These are phyloP conservation scores for Catharus minimus DNA, from an alignment of 2,113 vertebrate genomes.

Conservation along the genomic window DNA sequence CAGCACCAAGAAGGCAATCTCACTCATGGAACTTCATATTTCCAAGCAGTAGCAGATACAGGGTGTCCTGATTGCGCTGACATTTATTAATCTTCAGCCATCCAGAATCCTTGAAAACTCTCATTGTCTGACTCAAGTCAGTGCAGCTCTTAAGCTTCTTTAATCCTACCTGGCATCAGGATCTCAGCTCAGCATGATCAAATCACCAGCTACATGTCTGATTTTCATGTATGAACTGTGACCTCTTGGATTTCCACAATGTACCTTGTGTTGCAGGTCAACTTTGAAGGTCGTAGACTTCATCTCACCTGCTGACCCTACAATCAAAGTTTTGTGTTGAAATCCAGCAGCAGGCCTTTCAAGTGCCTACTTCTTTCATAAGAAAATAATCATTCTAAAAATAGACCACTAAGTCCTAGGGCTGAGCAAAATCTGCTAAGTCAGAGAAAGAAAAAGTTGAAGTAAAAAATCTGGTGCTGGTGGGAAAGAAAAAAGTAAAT, in stretches of 20 bases:
- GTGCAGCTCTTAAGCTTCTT: neutral
- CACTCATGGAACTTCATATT: accelerated
- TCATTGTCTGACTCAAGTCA: neutral
- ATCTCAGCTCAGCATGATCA: neutral
- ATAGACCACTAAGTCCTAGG: neutral
- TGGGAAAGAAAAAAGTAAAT: neutral
- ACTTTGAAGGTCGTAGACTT: neutral
- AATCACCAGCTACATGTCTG: neutral
- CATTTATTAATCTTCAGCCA: neutral
- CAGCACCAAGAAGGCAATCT: neutral
- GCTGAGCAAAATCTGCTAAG: neutral
- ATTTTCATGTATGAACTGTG: neutral
- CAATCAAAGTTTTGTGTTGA: neutral
- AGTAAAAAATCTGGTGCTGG: neutral
- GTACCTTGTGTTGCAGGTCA: neutral
- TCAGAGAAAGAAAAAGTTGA: neutral
- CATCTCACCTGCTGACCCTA: neutral
- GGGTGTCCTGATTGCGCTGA: neutral
- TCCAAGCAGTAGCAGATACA: neutral
- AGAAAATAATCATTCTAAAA: constrained; percentile 9
- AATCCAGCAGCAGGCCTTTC: neutral
- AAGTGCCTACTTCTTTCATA: neutral
- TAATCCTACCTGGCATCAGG: neutral
- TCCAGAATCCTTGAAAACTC: neutral
- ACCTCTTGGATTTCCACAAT: neutral